These are phyloP conservation scores for Sparidentex hasta DNA, from an alignment of 2,797 vertebrate genomes.

Conservation along the genomic window DNA sequence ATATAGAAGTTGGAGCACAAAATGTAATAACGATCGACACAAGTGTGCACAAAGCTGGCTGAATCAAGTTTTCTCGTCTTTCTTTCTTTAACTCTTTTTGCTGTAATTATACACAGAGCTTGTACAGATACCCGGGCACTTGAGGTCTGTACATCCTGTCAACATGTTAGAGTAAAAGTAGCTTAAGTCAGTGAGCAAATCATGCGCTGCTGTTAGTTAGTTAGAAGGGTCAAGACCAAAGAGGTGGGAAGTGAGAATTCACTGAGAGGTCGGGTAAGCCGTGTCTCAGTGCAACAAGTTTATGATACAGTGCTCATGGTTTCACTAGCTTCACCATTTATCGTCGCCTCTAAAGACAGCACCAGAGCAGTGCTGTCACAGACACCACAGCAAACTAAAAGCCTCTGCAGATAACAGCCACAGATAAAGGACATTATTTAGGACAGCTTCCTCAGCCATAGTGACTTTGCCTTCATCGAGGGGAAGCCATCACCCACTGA, in stretches of 20 bases:
- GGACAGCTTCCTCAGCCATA: slow-evolving; percentile 3
- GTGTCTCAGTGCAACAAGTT: background rate
- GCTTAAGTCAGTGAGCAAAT: slow-evolving; percentile 35
- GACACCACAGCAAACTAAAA: slow-evolving; percentile 1
- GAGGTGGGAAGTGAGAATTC: background rate
- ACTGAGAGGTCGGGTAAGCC: background rate
- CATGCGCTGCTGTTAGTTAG: slow-evolving; percentile 8
- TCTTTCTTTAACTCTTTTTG: background rate
- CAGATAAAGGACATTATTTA: slow-evolving; percentile 6
- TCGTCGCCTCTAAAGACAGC: background rate
- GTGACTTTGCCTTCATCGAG: slow-evolving; percentile 24
- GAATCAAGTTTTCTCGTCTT: background rate
- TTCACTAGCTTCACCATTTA: background rate
- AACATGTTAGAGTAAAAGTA: slow-evolving; percentile 37
- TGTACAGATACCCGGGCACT: background rate
- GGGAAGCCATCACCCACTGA: slow-evolving; percentile 6
- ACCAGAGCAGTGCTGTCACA: slow-evolving; percentile 1
- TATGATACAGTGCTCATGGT: background rate
- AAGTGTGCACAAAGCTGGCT: background rate
- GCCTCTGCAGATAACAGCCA: slow-evolving; percentile 21
- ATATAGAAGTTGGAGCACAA: slow-evolving; percentile 19
- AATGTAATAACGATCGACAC: background rate
- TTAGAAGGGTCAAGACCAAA: slow-evolving; percentile 4
- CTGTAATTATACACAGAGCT: background rate
- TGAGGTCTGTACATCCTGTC: slow-evolving; percentile 24